phyloP scores from a whole-genome alignment of 2,888 invertebrate species.

The Acronicta psi region DNA sequence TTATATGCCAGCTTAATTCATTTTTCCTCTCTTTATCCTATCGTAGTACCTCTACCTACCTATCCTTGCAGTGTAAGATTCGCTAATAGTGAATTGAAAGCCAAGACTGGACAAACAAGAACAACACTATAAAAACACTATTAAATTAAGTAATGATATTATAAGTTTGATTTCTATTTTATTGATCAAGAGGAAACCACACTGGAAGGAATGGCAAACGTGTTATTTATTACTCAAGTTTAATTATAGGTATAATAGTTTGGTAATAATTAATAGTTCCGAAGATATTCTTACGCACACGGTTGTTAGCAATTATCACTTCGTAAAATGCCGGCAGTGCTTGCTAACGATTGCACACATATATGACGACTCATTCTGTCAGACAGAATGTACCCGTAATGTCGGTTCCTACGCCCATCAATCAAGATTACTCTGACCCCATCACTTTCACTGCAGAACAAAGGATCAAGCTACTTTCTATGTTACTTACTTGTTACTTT shows the following conservation, averaged over 20 bases:
- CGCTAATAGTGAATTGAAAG: no score
- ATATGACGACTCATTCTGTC: constrained; percentile 52
- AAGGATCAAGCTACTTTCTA: constrained; percentile 81
- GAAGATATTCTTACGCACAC: constrained; percentile 10
- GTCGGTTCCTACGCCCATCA: constrained; percentile 64
- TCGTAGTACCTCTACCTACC: no score
- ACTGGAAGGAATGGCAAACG: constrained; percentile 20
- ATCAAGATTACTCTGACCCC: constrained; percentile 66
- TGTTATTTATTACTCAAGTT: constrained; percentile 24
- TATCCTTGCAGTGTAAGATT: no score
- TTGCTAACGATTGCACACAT: constrained; percentile 38
- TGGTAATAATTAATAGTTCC: constrained; percentile 29
- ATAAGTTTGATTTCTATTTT: constrained; percentile 22
- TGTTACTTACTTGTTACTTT: constrained; percentile 51
- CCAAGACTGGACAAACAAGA: no score
- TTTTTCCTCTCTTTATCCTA: no score
- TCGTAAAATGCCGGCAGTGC: constrained; percentile 13
- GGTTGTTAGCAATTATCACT: constrained; percentile 6
- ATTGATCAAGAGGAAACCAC: constrained; percentile 21
- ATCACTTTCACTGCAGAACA: constrained; percentile 76
- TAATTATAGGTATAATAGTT: constrained; percentile 19
- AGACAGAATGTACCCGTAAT: constrained; percentile 63
- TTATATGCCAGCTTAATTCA: no score
- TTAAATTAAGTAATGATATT: constrained; percentile 15
- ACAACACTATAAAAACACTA: no score